Percentiles rank a stretch among this genome's conserved stretches.
Conservation (phyloP, 2,113 vertebrate genomes). For the Pseudopodoces humilis region DNA sequence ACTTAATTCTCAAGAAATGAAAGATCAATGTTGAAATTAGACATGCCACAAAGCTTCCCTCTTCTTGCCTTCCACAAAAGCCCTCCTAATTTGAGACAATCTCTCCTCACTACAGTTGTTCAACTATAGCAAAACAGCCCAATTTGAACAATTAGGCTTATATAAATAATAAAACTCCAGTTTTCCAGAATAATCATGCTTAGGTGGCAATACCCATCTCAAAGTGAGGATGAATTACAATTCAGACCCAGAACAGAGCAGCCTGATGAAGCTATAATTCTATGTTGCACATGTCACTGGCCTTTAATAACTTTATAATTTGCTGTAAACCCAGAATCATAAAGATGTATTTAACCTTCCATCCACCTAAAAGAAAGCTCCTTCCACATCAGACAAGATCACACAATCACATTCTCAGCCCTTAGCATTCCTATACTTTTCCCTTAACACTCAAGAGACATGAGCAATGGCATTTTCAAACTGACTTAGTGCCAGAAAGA, state of each 20-base stretch:
- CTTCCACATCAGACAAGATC: not conserved
- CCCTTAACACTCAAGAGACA: not conserved
- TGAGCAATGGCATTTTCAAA: not conserved
- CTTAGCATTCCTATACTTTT: not conserved
- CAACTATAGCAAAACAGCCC: not conserved
- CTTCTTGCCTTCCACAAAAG: not conserved
- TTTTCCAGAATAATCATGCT: not conserved
- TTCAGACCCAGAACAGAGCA: not conserved
- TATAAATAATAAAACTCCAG: not conserved
- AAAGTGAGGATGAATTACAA: not conserved
- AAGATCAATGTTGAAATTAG: not conserved
- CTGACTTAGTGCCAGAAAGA: not conserved
- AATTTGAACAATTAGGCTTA: not conserved
- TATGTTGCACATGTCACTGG: not conserved
- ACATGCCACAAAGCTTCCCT: not conserved
- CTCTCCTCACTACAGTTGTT: not conserved
- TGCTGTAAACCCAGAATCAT: not conserved
- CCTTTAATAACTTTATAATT: conserved; percentile 17
- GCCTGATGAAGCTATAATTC: not conserved
- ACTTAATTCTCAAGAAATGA: not conserved
- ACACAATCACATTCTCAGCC: not conserved
- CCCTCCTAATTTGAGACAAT: not conserved
- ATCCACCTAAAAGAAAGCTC: not conserved
- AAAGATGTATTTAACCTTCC: not conserved
- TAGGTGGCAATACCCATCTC: not conserved